Conservation (phyloP, 2,888 invertebrate genomes). For the Leucoptera coffeella region DNA sequence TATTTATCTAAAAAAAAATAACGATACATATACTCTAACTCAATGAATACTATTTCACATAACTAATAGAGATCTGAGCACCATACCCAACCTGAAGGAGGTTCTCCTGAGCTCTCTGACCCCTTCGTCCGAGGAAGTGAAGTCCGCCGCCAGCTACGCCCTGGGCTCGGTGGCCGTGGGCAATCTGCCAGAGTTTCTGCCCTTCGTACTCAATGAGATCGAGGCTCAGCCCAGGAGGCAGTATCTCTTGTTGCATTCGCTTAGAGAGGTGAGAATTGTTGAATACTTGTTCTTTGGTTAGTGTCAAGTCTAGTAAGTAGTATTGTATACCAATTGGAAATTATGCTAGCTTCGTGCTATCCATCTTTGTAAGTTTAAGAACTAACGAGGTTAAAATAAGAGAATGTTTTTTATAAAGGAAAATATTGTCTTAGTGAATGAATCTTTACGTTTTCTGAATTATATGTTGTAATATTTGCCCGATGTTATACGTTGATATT, state of each 20-base stretch:
- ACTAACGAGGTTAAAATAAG: not conserved
- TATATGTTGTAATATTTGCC: no score
- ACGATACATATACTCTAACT: no score
- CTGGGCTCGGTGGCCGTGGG: slow-evolving; percentile 95
- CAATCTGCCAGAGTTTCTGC: slow-evolving; percentile 87
- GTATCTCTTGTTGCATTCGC: slow-evolving; percentile 90
- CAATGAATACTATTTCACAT: no score
- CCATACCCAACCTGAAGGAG: slow-evolving; percentile 67
- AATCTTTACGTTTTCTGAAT: no score
- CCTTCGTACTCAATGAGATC: slow-evolving; percentile 90
- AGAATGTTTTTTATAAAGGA: not conserved
- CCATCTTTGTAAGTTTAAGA: no score
- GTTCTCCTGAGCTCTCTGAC: slow-evolving; percentile 83
- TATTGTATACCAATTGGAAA: no score
- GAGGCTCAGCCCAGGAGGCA: slow-evolving; percentile 91
- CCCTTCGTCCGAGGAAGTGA: slow-evolving; percentile 91
- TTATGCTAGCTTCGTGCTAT: no score
- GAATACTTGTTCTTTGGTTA: no score
- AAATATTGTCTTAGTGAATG: no score
- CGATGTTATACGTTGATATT: no score
- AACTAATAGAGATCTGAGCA: slow-evolving; percentile 66
- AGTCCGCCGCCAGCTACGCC: slow-evolving; percentile 95
- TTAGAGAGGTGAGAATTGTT: slow-evolving; percentile 79
- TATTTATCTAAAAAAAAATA: no score
- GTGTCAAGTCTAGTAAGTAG: no score